Conservation (phyloP, 1,140 invertebrate genomes). For the Drosophila arizonae region DNA sequence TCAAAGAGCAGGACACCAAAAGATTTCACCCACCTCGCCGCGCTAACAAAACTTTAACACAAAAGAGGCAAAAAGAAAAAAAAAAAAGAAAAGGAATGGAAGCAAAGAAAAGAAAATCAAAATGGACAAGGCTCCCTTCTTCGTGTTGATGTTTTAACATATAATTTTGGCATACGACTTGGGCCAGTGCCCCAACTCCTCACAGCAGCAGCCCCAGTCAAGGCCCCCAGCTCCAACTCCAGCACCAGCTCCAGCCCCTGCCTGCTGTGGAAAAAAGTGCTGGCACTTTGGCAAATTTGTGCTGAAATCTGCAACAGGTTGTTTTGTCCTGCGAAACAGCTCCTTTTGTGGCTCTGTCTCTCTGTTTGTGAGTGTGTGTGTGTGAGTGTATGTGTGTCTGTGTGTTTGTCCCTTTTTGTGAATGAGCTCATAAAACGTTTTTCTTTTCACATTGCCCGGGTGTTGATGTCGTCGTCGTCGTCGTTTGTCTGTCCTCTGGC, state of each 20-base stretch:
- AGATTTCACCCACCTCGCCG: conserved; percentile 31
- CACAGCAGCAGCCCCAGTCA: too few relatives aligned
- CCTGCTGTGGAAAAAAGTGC: conserved; percentile 1
- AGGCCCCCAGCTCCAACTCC: not conserved
- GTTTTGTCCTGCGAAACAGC: conserved; percentile 51
- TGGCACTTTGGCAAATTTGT: conserved; percentile 58
- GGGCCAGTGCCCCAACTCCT: not conserved
- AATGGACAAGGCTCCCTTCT: conserved; percentile 6
- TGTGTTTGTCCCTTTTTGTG: conserved; percentile 71
- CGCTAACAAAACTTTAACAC: conserved; percentile 41
- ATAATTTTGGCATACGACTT: conserved; percentile 68
- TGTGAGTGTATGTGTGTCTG: conserved; percentile 43
- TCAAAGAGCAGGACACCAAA: conserved; percentile 50
- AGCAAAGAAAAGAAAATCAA: conserved; percentile 16
- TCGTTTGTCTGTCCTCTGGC: conserved; percentile 26
- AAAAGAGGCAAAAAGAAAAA: conserved; percentile 11
- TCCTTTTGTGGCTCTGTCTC: conserved; percentile 43
- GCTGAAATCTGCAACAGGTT: conserved; percentile 67
- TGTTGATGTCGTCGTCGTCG: conserved; percentile 70
- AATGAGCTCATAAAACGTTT: conserved; percentile 80
- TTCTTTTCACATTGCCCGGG: conserved; percentile 75
- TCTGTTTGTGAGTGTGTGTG: conserved; percentile 7
- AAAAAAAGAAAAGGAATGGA: not conserved
- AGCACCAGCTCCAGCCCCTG: not conserved
- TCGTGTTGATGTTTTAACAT: conserved; percentile 60